phyloP scores from a whole-genome alignment of 2,797 vertebrate species.

The Urophycis tenuis region DNA sequence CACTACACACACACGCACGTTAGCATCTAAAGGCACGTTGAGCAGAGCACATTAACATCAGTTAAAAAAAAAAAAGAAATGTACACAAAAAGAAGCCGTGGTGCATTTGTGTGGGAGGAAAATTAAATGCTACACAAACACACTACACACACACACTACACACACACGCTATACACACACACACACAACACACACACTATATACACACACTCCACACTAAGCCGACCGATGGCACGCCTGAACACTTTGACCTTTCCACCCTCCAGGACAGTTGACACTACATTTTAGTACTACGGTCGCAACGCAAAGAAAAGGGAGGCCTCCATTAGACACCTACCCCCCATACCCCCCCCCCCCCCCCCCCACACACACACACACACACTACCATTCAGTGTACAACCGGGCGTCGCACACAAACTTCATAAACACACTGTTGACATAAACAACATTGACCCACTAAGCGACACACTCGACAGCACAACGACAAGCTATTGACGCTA shows the following conservation, averaged over 20 bases:
- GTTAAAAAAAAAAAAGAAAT: no score
- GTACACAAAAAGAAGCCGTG: not conserved
- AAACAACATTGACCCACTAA: not conserved
- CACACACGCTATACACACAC: not conserved
- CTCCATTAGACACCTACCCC: constrained; percentile 5
- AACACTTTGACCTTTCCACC: not conserved
- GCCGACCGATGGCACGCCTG: not conserved
- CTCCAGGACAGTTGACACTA: not conserved
- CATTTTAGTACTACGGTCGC: not conserved
- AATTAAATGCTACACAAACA: not conserved
- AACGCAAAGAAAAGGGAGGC: not conserved
- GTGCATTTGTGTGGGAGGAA: not conserved
- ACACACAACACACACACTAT: not conserved
- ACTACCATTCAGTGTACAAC: not conserved
- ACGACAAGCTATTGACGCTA: not conserved
- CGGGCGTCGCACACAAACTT: not conserved
- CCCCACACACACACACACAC: not conserved
- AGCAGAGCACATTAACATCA: no score
- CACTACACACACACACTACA: not conserved
- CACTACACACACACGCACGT: not conserved
- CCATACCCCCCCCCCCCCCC: no score
- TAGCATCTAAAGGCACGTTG: no score
- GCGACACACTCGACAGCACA: not conserved
- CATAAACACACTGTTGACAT: not conserved
- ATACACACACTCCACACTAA: not conserved